A percentile compares a stretch with the other conserved stretches of the same genome.
These are phyloP conservation scores for Girardia tigrina DNA, from an alignment of 2,888 invertebrate species.

Conservation along the genomic window DNA sequence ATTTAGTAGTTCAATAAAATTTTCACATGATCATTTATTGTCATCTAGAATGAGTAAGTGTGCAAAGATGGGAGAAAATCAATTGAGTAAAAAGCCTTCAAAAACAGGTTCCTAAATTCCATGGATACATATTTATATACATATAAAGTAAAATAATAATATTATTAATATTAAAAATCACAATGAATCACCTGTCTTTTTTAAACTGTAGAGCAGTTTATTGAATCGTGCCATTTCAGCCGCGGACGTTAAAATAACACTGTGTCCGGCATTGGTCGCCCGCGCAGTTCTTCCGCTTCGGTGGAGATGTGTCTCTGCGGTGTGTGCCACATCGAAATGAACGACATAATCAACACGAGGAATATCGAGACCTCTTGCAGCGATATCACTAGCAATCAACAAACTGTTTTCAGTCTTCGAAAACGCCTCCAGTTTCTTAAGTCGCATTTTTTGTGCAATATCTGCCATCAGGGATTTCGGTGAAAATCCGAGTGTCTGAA, in stretches of 20 bases:
- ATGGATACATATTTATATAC: too few species aligned
- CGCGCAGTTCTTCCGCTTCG: conserved; percentile 89
- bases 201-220: background rate
- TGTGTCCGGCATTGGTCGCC: conserved; percentile 71
- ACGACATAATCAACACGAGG: conserved; percentile 80
- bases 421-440: conserved; percentile 77
- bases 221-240: conserved; percentile 56
- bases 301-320: conserved; percentile 70
- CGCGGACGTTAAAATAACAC: conserved; percentile 77
- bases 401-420: conserved; percentile 54
- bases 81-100: too few species aligned
- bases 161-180: background rate
- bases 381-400: conserved; percentile 82
- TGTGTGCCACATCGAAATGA: conserved; percentile 68
- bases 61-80: background rate
- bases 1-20: too few species aligned
- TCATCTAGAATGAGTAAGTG: background rate
- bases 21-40: too few species aligned
- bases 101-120: too few species aligned
- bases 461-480: conserved; percentile 52
- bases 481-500: conserved; percentile 40
- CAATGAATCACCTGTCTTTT: background rate
- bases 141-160: background rate
- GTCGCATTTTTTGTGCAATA: conserved; percentile 81
- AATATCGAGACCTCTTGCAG: conserved; percentile 88